Percentiles rank a stretch among this genome's conserved stretches.
Evolutionary conservation across 2,797 vertebrate genomes (phyloP).

Genomic region (Chloroceryle inda): DNA sequence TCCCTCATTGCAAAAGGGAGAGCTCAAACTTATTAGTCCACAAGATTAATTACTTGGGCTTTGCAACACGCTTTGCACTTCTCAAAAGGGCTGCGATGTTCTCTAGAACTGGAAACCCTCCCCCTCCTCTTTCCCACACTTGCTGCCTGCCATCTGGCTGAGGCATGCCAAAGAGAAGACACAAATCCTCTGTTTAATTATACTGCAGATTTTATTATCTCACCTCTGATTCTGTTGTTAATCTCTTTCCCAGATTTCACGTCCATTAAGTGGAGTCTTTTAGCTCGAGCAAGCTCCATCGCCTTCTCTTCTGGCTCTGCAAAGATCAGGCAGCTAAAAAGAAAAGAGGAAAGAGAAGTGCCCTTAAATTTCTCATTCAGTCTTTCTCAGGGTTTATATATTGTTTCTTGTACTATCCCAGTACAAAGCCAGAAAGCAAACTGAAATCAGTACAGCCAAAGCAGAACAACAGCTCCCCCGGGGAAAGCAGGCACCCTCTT

Average conservation of each 20-base stretch:
- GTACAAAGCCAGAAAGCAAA: not conserved
- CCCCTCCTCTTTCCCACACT: not conserved
- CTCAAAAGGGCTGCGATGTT: not conserved
- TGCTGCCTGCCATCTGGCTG: slow-evolving; percentile 7
- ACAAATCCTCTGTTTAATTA: slow-evolving; percentile 58
- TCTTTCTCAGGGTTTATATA: not conserved
- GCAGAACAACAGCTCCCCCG: not conserved
- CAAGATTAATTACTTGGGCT: not conserved
- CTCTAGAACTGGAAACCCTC: not conserved
- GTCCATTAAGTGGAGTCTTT: slow-evolving; percentile 50
- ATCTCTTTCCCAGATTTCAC: slow-evolving; percentile 20
- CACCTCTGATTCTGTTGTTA: slow-evolving; percentile 56
- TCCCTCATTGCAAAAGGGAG: not conserved
- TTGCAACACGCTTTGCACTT: not conserved
- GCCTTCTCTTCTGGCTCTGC: not conserved
- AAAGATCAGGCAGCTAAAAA: slow-evolving; percentile 58
- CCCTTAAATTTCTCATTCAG: slow-evolving; percentile 31
- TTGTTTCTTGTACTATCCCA: not conserved
- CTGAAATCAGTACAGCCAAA: not conserved
- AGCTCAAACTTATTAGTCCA: not conserved
- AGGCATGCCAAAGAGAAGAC: not conserved
- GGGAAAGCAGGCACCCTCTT: not conserved
- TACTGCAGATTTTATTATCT: slow-evolving; percentile 59
- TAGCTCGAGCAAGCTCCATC: not conserved
- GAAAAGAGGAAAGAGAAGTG: slow-evolving; percentile 46